phyloP scores from a whole-genome alignment of 2,888 invertebrate species.

The Melinaea menophilus region DNA sequence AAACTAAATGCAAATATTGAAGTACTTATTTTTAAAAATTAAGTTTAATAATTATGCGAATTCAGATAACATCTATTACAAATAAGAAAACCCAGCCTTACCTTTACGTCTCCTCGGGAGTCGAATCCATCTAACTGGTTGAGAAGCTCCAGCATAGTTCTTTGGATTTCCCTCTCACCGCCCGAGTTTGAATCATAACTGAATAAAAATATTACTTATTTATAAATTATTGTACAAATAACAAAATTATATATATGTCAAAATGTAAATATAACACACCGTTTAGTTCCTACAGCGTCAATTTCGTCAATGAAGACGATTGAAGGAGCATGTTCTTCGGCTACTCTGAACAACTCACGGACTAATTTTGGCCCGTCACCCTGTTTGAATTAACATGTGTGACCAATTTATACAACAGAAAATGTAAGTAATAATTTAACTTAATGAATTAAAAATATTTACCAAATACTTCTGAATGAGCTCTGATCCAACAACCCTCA shows the following conservation, averaged over 20 bases:
- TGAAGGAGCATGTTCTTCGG: conserved; percentile 99
- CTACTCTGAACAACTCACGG: conserved; percentile 98
- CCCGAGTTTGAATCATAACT: conserved; percentile 99
- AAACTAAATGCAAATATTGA: no score
- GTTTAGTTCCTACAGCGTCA: conserved; percentile 98
- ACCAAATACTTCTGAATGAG: conserved; percentile 98
- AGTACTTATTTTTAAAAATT: no score
- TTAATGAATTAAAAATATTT: conserved; percentile 31
- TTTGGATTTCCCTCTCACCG: conserved; percentile 99
- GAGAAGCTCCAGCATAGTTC: conserved; percentile 98
- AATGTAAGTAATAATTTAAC: neutral
- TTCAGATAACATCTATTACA: neutral
- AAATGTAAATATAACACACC: conserved; percentile 55
- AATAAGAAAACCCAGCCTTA: conserved; percentile 49
- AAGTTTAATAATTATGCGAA: no score
- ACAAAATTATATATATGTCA: no score
- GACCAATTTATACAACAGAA: neutral
- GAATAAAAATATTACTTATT: conserved; percentile 14
- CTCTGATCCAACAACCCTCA: conserved; percentile 99
- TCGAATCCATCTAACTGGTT: conserved; percentile 99
- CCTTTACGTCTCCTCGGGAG: conserved; percentile 97
- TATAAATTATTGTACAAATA: conserved; percentile 2
- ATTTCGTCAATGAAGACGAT: conserved; percentile 99
- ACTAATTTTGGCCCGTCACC: conserved; percentile 99
- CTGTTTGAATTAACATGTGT: conserved; percentile 52